Base-by-base conservation (phyloP, 2,797 vertebrate species). In the Enteromius anoplus region DNA sequence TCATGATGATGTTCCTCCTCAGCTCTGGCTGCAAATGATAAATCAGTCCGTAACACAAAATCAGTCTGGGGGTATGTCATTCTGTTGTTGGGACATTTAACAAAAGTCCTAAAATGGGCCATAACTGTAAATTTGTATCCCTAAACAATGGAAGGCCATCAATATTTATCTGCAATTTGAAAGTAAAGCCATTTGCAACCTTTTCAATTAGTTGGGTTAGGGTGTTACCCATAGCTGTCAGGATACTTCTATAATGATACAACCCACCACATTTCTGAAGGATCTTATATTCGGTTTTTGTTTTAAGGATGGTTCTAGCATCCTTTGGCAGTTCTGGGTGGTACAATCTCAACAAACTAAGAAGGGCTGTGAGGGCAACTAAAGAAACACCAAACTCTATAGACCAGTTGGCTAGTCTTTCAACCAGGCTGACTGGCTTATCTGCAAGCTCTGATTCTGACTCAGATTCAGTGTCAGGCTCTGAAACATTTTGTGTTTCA, bases 101-200 rank as follows among this genome's bases (percentile, higher is more conserved):
- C 71, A 53, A 21, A 73, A 73, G 70, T 51, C 70, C 47, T 73
- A 53, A 53, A 73, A 73, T 73, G 70, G 47, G 26, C 47, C 29
- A 73, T 73, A 73, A 34, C 29, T 34, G 47, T 34, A 51, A 72
- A 71, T 15, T 49, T 3, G 23, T 9, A 23, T 23, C 49, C 42
- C 29, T 71, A 71, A 47, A 47, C 14, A 32, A 64, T 64, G 62
- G 62, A 26, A 64, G 17, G 62, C 62, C 62, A 64, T 64, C 29
- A 64, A 64, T 66, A 66, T 66, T 66, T 37, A 37, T 66, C 64
- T 66, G 64, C 15, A 66, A 66, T 66, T 6, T 8, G 1, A 37
- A 66, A 19, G 64, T 66, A 66, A 66, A 66, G 32, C 32, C 64
- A 66, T 66, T 6, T 34, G 64, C 64, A 37, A 66, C 47, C 12